Evolutionary conservation across 2,797 vertebrate genomes (phyloP), one percentile per base, ranked within the genome.

Genomic region (Merluccius polli): DNA sequence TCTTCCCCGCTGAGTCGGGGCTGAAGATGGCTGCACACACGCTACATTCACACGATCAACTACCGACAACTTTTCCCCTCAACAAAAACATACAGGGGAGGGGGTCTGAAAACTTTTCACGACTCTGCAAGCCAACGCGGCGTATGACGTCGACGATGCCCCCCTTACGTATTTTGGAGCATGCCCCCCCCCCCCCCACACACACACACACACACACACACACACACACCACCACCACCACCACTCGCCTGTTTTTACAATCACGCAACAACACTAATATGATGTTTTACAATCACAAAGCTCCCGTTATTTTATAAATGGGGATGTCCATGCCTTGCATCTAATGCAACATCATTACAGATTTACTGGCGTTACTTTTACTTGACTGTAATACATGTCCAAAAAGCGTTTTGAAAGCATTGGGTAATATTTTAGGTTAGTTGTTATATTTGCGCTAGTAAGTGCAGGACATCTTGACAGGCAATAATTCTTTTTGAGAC

Each of bases 81-180:
- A 84, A 86, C 86, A 84, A 85, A 89, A 88, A 86, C 85, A 89
- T 82, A 80, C 71, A 70, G 71, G 41, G 77, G 75, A 75, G 81
- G 81, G 90, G 91, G 90, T 80, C 76, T 83, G 74, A 35, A 89
- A 92, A 92, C 85, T 89, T 92, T 93, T 91, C 89, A 78, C 81
- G 84, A 88, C 89, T 91, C 78, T 83, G 90, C 85, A 81, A 89
- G 92, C 92, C 92, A 93, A 93, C 93, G 93, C 91, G 90, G 92
- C 94, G 93, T 87, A 81, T 94, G 93, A 94, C 93, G 93, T 91
- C 9, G 59, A 85, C 90, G 86, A 63, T 85, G 71, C 68, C 82
- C 71, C 72, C 81, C 44, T 72, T 73, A 88, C 90, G 90, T 84
- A 27, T 73, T 8, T 38, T 27, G 59, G 52, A 67, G 18, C 65